A percentile compares a stretch with the other conserved stretches of the same genome.
Evolutionary conservation across 2,797 vertebrate species (phyloP).

Genomic region (Syngnathus rostellatus): DNA sequence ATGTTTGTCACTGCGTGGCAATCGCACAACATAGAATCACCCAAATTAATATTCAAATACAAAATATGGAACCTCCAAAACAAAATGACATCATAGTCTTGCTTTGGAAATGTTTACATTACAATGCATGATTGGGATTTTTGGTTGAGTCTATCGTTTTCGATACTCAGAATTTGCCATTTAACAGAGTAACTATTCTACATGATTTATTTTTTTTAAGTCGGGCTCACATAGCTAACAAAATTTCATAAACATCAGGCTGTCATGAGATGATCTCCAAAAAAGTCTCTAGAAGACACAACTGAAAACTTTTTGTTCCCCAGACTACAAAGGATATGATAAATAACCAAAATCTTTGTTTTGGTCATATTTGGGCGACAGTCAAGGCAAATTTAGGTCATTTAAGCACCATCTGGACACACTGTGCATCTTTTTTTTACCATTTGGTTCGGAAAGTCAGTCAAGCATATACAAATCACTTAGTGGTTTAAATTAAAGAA

Average conservation of each 20-base stretch:
- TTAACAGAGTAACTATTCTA: too few relatives aligned
- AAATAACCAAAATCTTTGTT: not conserved
- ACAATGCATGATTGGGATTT: not conserved
- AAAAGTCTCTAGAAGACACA: not conserved
- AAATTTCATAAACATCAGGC: not conserved
- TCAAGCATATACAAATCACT: not conserved
- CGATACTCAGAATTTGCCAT: too few relatives aligned
- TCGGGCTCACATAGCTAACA: too few relatives aligned
- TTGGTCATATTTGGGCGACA: not conserved
- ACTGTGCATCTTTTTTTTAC: not conserved
- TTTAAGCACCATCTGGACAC: not conserved
- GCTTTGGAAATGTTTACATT: too few relatives aligned
- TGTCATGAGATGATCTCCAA: not conserved
- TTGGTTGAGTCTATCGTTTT: not conserved
- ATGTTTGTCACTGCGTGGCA: not conserved
- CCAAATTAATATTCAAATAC: not conserved
- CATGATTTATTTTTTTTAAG: not conserved
- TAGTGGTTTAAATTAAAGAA: not conserved
- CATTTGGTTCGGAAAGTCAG: not conserved
- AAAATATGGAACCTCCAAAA: not conserved
- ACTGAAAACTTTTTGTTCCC: not conserved
- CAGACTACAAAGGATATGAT: not conserved
- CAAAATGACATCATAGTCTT: not conserved
- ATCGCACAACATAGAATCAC: not conserved
- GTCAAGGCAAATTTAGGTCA: not conserved